Conservation (phyloP, 2,113 vertebrate species). For the Azemiops feae region DNA sequence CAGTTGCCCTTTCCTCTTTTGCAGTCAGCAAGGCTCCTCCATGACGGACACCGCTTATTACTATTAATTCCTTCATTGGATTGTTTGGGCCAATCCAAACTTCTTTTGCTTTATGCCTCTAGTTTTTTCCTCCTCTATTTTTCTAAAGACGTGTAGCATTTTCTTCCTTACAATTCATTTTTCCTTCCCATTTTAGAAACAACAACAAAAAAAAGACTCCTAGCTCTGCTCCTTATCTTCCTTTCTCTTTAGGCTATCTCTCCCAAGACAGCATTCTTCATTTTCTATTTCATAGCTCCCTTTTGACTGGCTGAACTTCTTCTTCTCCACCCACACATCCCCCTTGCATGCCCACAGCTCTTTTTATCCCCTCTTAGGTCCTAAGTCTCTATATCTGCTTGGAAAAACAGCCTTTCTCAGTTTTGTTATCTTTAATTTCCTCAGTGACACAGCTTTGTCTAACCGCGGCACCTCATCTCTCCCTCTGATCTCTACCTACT, state of each 20-base stretch:
- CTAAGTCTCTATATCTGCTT: not conserved
- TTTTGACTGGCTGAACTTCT: not conserved
- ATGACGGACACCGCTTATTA: not conserved
- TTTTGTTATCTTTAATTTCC: not conserved
- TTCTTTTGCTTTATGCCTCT: not conserved
- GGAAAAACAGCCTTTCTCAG: not conserved
- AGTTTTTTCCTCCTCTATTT: not conserved
- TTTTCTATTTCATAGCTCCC: not conserved
- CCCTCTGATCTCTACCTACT: no score
- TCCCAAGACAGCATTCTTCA: not conserved
- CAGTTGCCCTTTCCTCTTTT: not conserved
- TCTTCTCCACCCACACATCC: not conserved
- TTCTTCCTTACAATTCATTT: not conserved
- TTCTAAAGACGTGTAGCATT: not conserved
- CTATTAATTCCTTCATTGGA: not conserved
- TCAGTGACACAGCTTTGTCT: not conserved
- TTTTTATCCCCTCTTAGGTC: not conserved
- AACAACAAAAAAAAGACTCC: not conserved
- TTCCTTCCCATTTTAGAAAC: not conserved
- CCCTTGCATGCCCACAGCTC: not conserved
- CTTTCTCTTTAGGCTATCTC: not conserved
- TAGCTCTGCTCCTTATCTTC: not conserved
- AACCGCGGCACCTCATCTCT: not conserved
- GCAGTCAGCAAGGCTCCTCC: not conserved
- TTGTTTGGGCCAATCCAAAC: not conserved